These are phyloP conservation scores for Buathra laborator DNA, from an alignment of 2,888 invertebrate species.

Conservation along the genomic window DNA sequence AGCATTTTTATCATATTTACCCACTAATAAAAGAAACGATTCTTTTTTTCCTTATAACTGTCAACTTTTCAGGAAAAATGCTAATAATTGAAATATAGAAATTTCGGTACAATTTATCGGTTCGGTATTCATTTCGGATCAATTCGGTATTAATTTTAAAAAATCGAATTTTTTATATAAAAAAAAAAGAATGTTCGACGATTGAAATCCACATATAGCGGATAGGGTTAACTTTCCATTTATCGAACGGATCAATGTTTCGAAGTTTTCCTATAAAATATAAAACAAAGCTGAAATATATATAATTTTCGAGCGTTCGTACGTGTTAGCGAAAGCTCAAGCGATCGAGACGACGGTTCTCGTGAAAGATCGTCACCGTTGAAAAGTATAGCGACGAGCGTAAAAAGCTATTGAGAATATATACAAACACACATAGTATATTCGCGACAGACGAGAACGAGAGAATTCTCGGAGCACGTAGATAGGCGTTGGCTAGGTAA, in stretches of 20 bases:
- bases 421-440: background rate
- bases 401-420: slow-evolving; percentile 17
- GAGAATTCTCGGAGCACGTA: slow-evolving; percentile 40
- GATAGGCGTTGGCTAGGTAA: slow-evolving; percentile 57
- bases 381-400: slow-evolving; percentile 24
- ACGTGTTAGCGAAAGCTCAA: background rate
- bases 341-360: background rate
- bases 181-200: too few species aligned
- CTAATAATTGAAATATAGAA: too few species aligned
- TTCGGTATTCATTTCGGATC: too few species aligned
- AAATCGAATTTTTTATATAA: too few species aligned
- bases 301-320: background rate
- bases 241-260: background rate
- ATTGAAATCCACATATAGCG: too few species aligned
- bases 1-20: too few species aligned
- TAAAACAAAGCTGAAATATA: background rate
- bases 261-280: background rate
- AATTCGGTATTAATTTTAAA: too few species aligned
- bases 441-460: slow-evolving; percentile 30
- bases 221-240: background rate
- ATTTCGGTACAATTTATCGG: too few species aligned
- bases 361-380: background rate
- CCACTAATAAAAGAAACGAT: too few species aligned
- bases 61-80: too few species aligned
- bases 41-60: too few species aligned